A percentile compares a stretch with the other conserved stretches of the same genome.
These are phyloP conservation scores for Murina feae DNA, from an alignment of 2,113 vertebrate species.

Conservation along the genomic window DNA sequence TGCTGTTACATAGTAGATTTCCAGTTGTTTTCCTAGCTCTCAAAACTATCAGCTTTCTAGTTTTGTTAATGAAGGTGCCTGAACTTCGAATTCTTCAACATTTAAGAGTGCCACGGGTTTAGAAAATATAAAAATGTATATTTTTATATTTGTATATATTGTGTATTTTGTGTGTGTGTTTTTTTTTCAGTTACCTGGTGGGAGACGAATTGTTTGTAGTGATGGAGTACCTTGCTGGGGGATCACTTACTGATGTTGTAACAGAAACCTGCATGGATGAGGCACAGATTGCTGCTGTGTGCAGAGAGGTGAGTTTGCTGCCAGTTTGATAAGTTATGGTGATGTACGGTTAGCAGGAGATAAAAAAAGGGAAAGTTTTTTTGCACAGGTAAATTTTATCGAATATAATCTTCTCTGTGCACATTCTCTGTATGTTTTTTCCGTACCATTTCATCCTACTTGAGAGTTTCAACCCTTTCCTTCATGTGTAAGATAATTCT, in stretches of 20 bases:
- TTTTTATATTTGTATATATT: too few relatives aligned
- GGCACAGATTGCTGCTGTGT: constrained; percentile 97
- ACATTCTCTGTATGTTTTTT: not conserved
- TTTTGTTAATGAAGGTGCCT: not conserved
- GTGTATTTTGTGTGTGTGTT: constrained; percentile 15
- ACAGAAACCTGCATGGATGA: constrained; percentile 99
- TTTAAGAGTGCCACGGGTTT: not conserved
- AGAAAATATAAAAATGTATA: not conserved
- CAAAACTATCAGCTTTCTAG: not conserved
- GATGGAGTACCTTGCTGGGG: constrained; percentile 98
- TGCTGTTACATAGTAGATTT: not conserved
- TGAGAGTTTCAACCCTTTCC: not conserved
- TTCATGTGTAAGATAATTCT: not conserved
- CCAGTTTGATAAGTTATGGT: not conserved
- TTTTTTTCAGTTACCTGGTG: constrained; percentile 89
- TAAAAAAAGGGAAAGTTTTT: not conserved
- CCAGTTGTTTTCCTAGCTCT: not conserved
- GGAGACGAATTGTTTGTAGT: constrained; percentile 98
- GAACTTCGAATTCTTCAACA: not conserved
- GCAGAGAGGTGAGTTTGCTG: constrained; percentile 88
- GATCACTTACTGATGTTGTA: constrained; percentile 97
- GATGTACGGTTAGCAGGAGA: not conserved
- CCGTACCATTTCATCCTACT: not conserved
- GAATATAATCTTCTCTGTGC: not conserved
- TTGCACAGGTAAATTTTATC: not conserved